Conservation (phyloP, 2,888 invertebrate genomes). For the Sminthurinus aureus region DNA sequence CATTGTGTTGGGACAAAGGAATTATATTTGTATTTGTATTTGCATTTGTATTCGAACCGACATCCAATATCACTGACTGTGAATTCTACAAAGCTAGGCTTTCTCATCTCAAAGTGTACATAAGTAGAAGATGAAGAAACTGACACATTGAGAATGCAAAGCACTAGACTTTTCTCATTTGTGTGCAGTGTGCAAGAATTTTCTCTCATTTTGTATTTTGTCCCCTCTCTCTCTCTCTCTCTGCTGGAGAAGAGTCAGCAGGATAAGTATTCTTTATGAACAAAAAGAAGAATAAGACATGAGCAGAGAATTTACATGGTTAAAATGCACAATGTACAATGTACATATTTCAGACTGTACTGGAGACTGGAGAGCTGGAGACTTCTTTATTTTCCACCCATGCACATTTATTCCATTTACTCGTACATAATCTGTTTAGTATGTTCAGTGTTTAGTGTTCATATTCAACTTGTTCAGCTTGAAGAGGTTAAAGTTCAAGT, state of each 20-base stretch:
- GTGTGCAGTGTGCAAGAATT: not conserved
- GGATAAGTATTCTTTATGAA: not conserved
- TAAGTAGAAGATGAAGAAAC: not conserved
- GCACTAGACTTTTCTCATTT: slow-evolving; percentile 9
- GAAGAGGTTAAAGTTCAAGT: not conserved
- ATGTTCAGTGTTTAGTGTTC: not conserved
- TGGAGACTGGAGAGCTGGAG: not conserved
- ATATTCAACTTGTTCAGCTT: not conserved
- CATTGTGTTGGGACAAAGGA: not conserved
- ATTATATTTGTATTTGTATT: too few relatives aligned
- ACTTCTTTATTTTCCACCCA: not conserved
- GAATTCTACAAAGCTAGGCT: not conserved
- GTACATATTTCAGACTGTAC: slow-evolving; percentile 1
- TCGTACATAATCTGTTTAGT: not conserved
- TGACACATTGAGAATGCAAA: slow-evolving; percentile 18
- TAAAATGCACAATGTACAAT: not conserved
- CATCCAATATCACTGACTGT: not conserved
- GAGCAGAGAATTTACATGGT: not conserved
- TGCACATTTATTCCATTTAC: not conserved
- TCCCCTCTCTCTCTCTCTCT: not conserved
- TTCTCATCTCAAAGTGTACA: slow-evolving; percentile 3
- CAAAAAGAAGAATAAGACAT: not conserved
- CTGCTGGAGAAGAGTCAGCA: slow-evolving; percentile 1
- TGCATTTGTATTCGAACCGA: too few relatives aligned
- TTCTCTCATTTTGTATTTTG: not conserved